phyloP scores from a whole-genome alignment of 1,140 invertebrate genomes.

The Prorops nasuta region DNA sequence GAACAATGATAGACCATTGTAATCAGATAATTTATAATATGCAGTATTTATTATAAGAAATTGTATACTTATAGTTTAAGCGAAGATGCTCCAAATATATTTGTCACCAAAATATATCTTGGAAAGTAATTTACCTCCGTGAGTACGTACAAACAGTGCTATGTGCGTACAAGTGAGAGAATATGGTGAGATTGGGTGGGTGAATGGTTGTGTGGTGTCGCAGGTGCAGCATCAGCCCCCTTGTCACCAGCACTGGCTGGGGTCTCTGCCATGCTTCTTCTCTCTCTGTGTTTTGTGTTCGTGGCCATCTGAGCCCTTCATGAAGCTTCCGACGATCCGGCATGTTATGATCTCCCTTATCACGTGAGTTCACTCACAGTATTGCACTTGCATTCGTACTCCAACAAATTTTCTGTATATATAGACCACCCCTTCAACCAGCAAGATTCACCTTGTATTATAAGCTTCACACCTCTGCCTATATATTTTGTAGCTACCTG shows the following conservation, averaged over 20 bases:
- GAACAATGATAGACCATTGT: too few species aligned
- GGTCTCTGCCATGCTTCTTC: constrained; percentile 57
- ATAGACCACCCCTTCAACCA: too few species aligned
- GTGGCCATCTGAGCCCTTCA: constrained; percentile 56
- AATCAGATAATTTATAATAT: too few species aligned
- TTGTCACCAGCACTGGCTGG: constrained; percentile 51
- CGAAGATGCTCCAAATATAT: too few species aligned
- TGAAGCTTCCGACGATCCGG: constrained; percentile 50
- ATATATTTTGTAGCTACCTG: too few species aligned
- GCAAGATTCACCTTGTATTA: too few species aligned
- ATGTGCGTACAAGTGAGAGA: constrained; percentile 29
- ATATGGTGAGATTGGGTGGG: constrained; percentile 40
- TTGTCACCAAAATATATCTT: too few species aligned
- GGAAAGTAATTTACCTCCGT: too few species aligned
- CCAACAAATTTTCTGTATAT: constrained; percentile 2
- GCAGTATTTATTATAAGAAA: too few species aligned
- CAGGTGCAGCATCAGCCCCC: constrained; percentile 54
- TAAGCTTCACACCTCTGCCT: too few species aligned
- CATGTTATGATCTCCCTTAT: constrained; percentile 54
- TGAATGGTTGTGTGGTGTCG: constrained; percentile 54
- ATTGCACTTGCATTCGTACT: constrained; percentile 33
- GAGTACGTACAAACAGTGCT: constrained; percentile 19
- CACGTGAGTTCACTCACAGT: constrained; percentile 56
- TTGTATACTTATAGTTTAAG: too few species aligned
- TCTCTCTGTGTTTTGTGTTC: constrained; percentile 59